Evolutionary conservation across 1,140 invertebrate genomes (phyloP), one percentile per base, ranked within the genome.

Genomic region (Danaus melanippus): DNA sequence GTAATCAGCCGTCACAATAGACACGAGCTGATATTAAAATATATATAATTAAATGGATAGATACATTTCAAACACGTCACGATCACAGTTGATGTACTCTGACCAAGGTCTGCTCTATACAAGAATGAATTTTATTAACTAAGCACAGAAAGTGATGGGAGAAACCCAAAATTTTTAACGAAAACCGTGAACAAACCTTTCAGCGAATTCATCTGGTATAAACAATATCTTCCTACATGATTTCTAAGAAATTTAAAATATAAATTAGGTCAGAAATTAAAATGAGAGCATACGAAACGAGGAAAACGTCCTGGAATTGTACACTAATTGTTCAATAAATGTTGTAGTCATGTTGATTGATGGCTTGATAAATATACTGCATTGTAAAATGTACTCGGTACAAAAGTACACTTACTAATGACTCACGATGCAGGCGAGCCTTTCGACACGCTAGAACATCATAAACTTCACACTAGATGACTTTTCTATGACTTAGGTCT

Each of bases 391-490:
- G 53, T 58, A 53, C 46, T 59, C 39, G 54, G 50, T 52, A 50
- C 56, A 60, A 15, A 62, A 51, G 51, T 59, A 17, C 42, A 21
- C 58, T 53, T 47, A 58, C 12, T 46, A 48, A 44, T 71, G 69
- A 71, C 17, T 71, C 69, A 71, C 60, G 55, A 50, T 53, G 9
- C 21, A 12, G 53, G 56, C 49, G 62, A 62, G 46, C 46, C 43
- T 64, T 67, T 62, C 64, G 61, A 66, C 69, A 74, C 58, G 69
- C 69, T 47, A 74, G 60, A 56, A 8, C 42, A 53, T 48, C 53
- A 66, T 71, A 69, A 71, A 60, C 46, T 60, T 50, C 32, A 55
- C 56, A 39, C 53, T 11, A 52, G 52, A 55, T 44, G 52, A 53
- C 46, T 45, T 53, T 50, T 32, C 21, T 32, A 32, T 32, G 21